phyloP scores from a whole-genome alignment of 1,140 invertebrate species.

The Penaeus chinensis region DNA sequence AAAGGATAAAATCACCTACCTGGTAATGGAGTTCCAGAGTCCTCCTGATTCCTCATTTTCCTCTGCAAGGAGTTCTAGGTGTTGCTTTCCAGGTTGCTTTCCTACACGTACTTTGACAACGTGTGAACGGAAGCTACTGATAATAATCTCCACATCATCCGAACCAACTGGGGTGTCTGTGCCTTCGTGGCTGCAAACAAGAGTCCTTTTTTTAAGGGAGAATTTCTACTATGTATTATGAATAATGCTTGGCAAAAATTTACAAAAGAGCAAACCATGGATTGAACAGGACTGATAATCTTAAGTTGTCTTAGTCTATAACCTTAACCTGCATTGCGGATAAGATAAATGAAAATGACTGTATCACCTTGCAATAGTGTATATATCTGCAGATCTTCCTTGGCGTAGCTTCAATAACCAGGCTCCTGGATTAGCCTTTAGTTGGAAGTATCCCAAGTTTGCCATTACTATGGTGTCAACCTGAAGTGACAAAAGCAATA shows the following conservation, averaged over 20 bases:
- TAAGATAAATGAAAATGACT: neutral
- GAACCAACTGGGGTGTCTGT: constrained; percentile 78
- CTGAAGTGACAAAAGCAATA: constrained; percentile 65
- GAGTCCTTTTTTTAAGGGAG: neutral
- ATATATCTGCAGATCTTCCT: constrained; percentile 94
- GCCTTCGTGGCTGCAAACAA: constrained; percentile 76
- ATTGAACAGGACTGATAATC: no score
- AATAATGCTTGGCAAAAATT: neutral
- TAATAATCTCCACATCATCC: constrained; percentile 80
- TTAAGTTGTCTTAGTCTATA: no score
- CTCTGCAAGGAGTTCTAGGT: constrained; percentile 86
- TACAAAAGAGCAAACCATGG: neutral
- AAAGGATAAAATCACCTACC: constrained; percentile 71
- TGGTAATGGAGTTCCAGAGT: constrained; percentile 95
- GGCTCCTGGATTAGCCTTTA: constrained; percentile 97
- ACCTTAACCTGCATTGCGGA: neutral
- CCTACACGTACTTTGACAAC: constrained; percentile 90
- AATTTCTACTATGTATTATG: neutral
- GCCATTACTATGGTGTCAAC: constrained; percentile 99
- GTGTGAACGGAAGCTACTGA: constrained; percentile 89
- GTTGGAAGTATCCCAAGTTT: constrained; percentile 96
- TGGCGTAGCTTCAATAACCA: constrained; percentile 89
- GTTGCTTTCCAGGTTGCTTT: constrained; percentile 88
- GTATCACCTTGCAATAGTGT: constrained; percentile 73
- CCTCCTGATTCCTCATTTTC: constrained; percentile 79